Evolutionary conservation across 2,113 vertebrate genomes (phyloP), one percentile per base, ranked within the genome.

Genomic region (Dissostichus mawsoni): DNA sequence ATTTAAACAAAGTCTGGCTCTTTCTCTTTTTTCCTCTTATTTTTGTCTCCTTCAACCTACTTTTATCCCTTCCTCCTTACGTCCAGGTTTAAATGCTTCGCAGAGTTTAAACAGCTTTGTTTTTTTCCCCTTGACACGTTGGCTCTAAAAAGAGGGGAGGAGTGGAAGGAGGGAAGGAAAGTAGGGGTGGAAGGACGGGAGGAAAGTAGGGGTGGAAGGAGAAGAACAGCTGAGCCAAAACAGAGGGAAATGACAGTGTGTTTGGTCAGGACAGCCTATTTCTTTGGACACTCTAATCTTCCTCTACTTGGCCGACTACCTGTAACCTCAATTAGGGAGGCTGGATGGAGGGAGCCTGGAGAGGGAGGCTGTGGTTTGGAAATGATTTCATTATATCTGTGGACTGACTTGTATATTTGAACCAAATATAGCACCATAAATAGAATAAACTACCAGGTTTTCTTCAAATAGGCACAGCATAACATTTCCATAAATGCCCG

Each of bases 41-140:
- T 29, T 29, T 29, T 29, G 29, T 29, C 29, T 52, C 11, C 23
- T 61, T 45, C 29, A 8, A 58, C n/a, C 12, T 29, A 74, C 65
- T 52, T 59, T 65, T 18, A 45, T 25, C 33, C 48, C 41, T 70
- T 17, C 51, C 13, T 57, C 20, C n/a, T 29, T 77, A 12, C 23
- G 18, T 72, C 25, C n/a, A 33, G n/a, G 11, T n/a, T 33, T 82
- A 66, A 11, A 23, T 59, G 33, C 72, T 33, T 41, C 73, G 41
- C 69, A 59, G 68, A 80, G 74, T 85, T 91, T 88, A 41, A 83
- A 84, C 86, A 86, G 86, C 82, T 88, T 87, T 82, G 68, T 85
- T 88, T 87, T 86, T 82, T 72, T 67, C 45, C 63, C 25, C 53
- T 71, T 90, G 92, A 90, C 92, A 93, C 87, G 83, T 89, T 90